phyloP scores from a whole-genome alignment of 2,797 vertebrate species.

The Nyctibius grandis region DNA sequence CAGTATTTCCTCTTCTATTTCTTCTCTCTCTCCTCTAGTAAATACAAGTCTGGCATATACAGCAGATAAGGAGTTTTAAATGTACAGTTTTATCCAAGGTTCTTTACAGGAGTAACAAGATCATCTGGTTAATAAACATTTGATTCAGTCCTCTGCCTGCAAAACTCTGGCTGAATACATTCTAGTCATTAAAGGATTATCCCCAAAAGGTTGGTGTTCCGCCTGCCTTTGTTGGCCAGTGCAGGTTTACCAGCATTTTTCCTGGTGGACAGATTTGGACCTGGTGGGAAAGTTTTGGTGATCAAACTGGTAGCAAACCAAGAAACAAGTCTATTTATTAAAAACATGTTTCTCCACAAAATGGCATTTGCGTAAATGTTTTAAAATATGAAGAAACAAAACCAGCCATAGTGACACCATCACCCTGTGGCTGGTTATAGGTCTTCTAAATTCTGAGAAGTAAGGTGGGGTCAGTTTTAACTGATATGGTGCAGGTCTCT shows the following conservation, averaged over 20 bases:
- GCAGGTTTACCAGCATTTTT: background rate
- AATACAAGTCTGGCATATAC: conserved; percentile 43
- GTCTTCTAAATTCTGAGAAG: background rate
- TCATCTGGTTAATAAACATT: conserved; percentile 12
- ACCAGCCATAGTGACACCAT: background rate
- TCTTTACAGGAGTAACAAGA: conserved; percentile 34
- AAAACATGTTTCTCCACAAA: background rate
- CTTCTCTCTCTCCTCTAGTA: conserved; percentile 20
- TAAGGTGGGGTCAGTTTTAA: background rate
- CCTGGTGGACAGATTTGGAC: background rate
- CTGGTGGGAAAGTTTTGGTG: background rate
- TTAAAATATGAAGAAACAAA: background rate
- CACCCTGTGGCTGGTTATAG: background rate
- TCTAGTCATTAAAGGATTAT: background rate
- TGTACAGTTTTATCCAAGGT: conserved; percentile 34
- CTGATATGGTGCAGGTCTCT: background rate
- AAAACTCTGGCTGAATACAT: background rate
- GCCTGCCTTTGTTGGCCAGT: background rate
- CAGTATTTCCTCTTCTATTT: conserved; percentile 33
- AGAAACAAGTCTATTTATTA: background rate
- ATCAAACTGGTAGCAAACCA: background rate
- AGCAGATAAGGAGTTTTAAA: conserved; percentile 47
- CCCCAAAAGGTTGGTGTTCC: background rate
- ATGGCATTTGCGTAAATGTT: accelerated
- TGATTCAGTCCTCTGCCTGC: background rate